Evolutionary conservation across 2,888 invertebrate genomes (phyloP).

Genomic region (Drosophila gaucha): DNA sequence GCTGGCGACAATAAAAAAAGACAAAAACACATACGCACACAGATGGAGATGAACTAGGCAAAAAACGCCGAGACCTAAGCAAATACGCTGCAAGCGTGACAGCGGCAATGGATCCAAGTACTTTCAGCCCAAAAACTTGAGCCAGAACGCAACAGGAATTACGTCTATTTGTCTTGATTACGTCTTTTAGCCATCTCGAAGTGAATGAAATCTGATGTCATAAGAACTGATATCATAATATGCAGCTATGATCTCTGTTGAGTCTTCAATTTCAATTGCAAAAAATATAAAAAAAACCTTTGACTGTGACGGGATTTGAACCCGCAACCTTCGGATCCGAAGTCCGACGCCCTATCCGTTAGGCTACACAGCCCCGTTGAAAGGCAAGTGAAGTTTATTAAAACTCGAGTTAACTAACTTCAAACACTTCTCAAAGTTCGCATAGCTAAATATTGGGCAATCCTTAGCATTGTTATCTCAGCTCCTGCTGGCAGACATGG

Average conservation of each 20-base stretch:
- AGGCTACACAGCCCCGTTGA: too few relatives aligned
- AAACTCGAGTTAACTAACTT: too few relatives aligned
- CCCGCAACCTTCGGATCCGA: slow-evolving; percentile 37
- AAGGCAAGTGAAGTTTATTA: too few relatives aligned
- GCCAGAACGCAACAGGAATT: slow-evolving; percentile 53
- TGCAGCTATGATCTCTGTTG: too few relatives aligned
- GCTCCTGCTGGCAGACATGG: too few relatives aligned
- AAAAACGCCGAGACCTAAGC: slow-evolving; percentile 57
- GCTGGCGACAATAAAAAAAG: slow-evolving; percentile 52
- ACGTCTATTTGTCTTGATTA: slow-evolving; percentile 66
- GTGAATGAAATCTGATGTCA: background rate
- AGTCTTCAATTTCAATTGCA: background rate
- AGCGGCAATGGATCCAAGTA: slow-evolving; percentile 16
- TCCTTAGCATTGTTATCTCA: background rate
- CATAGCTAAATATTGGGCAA: too few relatives aligned
- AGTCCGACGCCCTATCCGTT: too few relatives aligned
- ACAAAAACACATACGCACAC: slow-evolving; percentile 5
- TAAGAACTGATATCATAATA: background rate
- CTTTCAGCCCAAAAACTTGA: background rate
- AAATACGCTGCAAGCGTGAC: slow-evolving; percentile 63
- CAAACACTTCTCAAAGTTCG: too few relatives aligned
- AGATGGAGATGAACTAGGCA: slow-evolving; percentile 37
- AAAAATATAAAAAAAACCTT: background rate
- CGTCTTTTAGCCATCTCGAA: slow-evolving; percentile 6
- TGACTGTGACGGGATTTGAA: slow-evolving; percentile 42